Evolutionary conservation across 2,113 vertebrate species (phyloP).

Genomic region (Mesoclemmys tuberculata): DNA sequence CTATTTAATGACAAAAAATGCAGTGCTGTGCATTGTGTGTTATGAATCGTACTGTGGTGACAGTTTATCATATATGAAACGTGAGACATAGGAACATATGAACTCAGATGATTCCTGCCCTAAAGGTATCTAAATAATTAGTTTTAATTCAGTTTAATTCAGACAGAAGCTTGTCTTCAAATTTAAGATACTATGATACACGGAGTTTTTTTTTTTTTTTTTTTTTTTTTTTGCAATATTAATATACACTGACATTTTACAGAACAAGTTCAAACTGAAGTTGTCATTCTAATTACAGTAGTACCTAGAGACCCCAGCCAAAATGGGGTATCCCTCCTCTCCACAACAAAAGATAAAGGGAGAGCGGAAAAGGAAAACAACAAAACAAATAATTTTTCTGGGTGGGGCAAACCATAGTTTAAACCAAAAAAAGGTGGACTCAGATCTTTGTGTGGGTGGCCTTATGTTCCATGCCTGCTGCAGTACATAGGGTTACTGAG

Average conservation of each 20-base stretch:
- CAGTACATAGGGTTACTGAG: background rate
- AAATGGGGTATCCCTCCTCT: background rate
- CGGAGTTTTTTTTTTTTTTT: background rate
- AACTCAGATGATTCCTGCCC: background rate
- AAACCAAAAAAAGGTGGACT: background rate
- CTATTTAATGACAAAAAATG: background rate
- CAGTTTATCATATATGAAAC: background rate
- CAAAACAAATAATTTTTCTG: slow-evolving; percentile 23
- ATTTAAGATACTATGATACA: background rate
- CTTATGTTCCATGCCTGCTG: background rate
- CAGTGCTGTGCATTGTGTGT: background rate
- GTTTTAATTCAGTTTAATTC: background rate
- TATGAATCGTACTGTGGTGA: background rate
- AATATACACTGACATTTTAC: background rate
- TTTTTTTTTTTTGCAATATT: background rate
- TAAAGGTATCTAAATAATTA: background rate
- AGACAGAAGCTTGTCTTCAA: background rate
- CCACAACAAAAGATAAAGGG: slow-evolving; percentile 13
- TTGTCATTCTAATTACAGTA: background rate
- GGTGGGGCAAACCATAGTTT: slow-evolving; percentile 3
- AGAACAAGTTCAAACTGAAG: background rate
- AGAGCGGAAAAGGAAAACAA: slow-evolving; percentile 3
- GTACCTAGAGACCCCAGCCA: slow-evolving; percentile 24
- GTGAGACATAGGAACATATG: background rate
- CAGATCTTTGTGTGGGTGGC: background rate